Evolutionary conservation across 2,888 invertebrate species (phyloP).

Genomic region (Apamea sordens): DNA sequence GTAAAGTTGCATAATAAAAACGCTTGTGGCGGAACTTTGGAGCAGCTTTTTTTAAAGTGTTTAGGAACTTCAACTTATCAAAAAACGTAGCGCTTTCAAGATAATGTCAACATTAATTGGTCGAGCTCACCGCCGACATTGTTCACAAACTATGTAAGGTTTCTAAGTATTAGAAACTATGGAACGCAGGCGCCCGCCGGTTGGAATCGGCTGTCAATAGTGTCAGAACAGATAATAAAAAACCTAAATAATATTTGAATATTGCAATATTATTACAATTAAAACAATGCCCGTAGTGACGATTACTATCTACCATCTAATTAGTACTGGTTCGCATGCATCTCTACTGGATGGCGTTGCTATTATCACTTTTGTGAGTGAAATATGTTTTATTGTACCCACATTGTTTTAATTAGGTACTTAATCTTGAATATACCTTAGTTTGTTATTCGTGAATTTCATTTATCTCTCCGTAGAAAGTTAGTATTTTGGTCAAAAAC

Average conservation of each 20-base stretch:
- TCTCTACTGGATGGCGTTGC: not conserved
- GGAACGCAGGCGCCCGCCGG: not conserved
- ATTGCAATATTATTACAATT: not conserved
- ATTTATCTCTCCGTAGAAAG: not conserved
- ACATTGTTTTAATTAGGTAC: not conserved
- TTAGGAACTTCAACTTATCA: not conserved
- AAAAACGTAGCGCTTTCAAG: not conserved
- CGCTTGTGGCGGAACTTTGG: not conserved
- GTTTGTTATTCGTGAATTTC: not conserved
- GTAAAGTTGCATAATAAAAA: not conserved
- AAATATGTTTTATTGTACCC: not conserved
- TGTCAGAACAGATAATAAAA: not conserved
- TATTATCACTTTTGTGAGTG: not conserved
- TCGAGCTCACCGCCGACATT: not conserved
- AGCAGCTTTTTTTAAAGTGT: not conserved
- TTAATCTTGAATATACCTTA: not conserved
- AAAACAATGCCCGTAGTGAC: not conserved
- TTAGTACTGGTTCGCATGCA: not conserved
- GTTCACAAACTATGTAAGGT: too few relatives aligned
- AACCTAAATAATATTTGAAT: not conserved
- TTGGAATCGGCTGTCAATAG: not conserved
- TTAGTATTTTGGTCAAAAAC: not conserved
- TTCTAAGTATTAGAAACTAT: not conserved
- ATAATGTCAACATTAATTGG: not conserved
- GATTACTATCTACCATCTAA: not conserved